Evolutionary conservation across 2,888 invertebrate species (phyloP), one percentile per base, ranked within the genome.

Genomic region (Cephus sareptanus): DNA sequence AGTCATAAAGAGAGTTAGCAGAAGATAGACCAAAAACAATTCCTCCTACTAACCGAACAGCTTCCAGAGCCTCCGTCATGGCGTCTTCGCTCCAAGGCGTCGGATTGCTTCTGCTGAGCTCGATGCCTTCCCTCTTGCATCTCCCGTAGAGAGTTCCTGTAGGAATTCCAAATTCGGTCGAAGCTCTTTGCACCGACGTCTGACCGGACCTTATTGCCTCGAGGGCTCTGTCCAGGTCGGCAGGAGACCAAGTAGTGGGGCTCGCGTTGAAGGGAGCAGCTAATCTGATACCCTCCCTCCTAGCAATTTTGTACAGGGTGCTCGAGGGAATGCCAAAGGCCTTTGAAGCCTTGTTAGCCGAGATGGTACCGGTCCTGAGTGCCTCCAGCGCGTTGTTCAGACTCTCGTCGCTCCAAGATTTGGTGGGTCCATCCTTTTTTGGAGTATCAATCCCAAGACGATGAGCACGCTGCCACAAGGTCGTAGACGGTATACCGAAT

Each of bases 21-120:
- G 35, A 33, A 9, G 13, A 71, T 0, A 71, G 12, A 3, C 30
- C 1, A 74, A 79, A 37, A 33, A 12, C 15, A 37, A 31, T 33
- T 35, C 4, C 37, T 15, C 2, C 2, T 31, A 86, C 89, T 85
- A 91, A 96, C 96, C 96, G 95, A 83, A 97, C 97, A 83, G 97
- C 96, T 91, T 97, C 97, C 73, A 97, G 93, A 34, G 97, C 97
- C 91, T 97, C 97, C 34, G 96, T 96, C 97, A 97, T 97, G 37
- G 97, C 97, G 89, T 96, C 97, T 90, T 97, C 97, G n/a, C 97
- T 96, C 97, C 97, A 97, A 13, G 97, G 97, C 73, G 97, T 97
- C n/a, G 97, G 97, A 92, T 96, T 97, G 78, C 96, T 96, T 84
- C 97, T 94, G 11, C 97, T 97, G 84, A 97, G 92, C 91, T 97